Evolutionary conservation across 2,113 vertebrate species (phyloP).

Genomic region (Gasterosteus aculeatus): DNA sequence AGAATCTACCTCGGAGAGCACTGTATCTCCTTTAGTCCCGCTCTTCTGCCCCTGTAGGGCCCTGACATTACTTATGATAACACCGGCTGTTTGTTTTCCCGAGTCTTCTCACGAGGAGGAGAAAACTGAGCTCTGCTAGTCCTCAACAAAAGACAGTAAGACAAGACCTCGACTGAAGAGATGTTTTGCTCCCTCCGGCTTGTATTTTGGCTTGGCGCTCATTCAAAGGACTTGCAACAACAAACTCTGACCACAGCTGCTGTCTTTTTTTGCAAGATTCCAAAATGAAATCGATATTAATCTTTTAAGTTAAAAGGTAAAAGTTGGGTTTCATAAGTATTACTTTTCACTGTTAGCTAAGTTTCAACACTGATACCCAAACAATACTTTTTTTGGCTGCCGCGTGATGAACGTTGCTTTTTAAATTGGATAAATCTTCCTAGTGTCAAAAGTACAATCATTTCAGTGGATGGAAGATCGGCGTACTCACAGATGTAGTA

Average conservation of each 20-base stretch:
- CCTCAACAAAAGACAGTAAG: constrained; percentile 57
- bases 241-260: constrained; percentile 44
- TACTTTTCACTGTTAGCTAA: not conserved
- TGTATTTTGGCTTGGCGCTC: constrained; percentile 63
- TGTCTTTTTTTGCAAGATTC: constrained; percentile 22
- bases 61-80: constrained; percentile 76
- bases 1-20: constrained; percentile 36
- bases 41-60: constrained; percentile 66
- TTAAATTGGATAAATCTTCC: too few species aligned
- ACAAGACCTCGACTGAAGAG: constrained; percentile 46
- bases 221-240: constrained; percentile 63
- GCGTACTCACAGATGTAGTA: constrained; percentile 99
- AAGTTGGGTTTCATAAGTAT: not conserved
- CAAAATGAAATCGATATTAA: constrained; percentile 9
- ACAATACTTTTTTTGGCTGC: not conserved
- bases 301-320: not conserved
- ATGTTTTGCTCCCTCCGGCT: constrained; percentile 61
- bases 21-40: constrained; percentile 64
- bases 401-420: not conserved
- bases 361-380: not conserved
- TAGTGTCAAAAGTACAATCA: not conserved
- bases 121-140: constrained; percentile 69
- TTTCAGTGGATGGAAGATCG: not conserved
- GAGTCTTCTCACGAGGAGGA: constrained; percentile 65
- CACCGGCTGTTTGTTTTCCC: constrained; percentile 77